Base-by-base conservation (phyloP, 2,797 vertebrate genomes). In the Ceyx erithaca region DNA sequence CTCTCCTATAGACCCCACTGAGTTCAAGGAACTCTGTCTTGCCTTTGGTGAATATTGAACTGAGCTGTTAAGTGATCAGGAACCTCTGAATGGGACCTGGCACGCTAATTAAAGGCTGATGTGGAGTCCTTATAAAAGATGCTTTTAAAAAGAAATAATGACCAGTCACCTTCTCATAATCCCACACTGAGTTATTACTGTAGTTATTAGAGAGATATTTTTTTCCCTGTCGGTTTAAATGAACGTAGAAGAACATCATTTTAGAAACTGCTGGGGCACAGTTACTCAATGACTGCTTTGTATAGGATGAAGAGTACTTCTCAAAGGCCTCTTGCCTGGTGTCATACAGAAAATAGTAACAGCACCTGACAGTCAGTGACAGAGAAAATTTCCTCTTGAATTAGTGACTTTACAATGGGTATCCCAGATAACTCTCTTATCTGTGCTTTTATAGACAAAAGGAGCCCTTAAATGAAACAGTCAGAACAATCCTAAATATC, bases 401-500 rank as follows among this genome's bases (percentile, higher is more conserved):
- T 90, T 79, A 64, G 75, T 70, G 67, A 26, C 73, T 67, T 87
- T 66, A 58, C 57, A 78, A 31, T 49, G 58, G 48, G 51, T 89
- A 79, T 90, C 87, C 83, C 79, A 87, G 81, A 57, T 90, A 91
- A 91, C 72, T 90, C 85, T 71, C 68, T 92, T 95, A 78, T 85
- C 84, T 93, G 66, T 66, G 23, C 76, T 75, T 92, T 92, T 63
- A 72, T 21, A 87, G 81, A 92, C 84, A 92, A 80, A 94, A 82
- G 62, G 52, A 83, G 48, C 71, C 66, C 73, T 93, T 90, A 80
- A 90, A 94, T 0, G 5, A 85, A 82, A 66, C 55, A 43, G 37
- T 80, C 72, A 63, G 90, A 94, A 52, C 81, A 92, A 93, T 92
- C 69, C 22, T 85, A 85, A 93, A 46, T 92, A 94, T 93, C 93